Base-by-base conservation (phyloP, 35 echinoderm and acorn worm genomes). In the Ophiothrix spiculata region DNA sequence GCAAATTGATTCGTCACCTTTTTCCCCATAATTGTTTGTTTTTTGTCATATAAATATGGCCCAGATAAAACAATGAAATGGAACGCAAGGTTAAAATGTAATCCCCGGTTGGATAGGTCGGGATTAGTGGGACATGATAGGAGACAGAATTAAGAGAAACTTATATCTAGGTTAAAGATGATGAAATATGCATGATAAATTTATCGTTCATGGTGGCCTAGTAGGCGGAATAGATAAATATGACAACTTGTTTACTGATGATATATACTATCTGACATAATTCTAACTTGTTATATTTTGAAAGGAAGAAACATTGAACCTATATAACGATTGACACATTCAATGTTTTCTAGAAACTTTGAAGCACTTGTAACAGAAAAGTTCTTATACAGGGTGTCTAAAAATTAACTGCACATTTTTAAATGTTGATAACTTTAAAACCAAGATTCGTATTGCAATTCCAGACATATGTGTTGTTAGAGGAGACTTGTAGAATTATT, bases 131-230 rank as follows among this genome's bases (percentile, higher is more conserved):
- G 42, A 19, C 42, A 49, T 49, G 42, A 49, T 49, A 49, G 6
- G 6, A 49, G 6, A 10, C 42, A n/a, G n/a, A n/a, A n/a, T 19
- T 49, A 49, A 49, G 19, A 49, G 6, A 49, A 49, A 19, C 42
- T 49, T 19, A 49, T 49, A 69, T 69, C 60, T 69, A 69, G 60
- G 60, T n/a, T 69, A 69, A 69, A 69, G 60, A 69, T 25, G 60
- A 69, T 69, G 3, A 69, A 69, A 69, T 69, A 69, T 28, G 60
- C 60, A 69, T 49, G 42, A 28, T 28, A 69, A 69, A 25, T 69
- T 69, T n/a, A n/a, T 69, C 60, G 60, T 69, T 69, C 60, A 25
- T 69, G 60, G 60, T 69, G 60, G 60, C 10, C 60, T 28, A 15
- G 60, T 12, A 28, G 23, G 60, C 29, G 60, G 60, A 69, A 69